Conservation (phyloP, 1,140 invertebrate genomes). For the Cherax destructor region DNA sequence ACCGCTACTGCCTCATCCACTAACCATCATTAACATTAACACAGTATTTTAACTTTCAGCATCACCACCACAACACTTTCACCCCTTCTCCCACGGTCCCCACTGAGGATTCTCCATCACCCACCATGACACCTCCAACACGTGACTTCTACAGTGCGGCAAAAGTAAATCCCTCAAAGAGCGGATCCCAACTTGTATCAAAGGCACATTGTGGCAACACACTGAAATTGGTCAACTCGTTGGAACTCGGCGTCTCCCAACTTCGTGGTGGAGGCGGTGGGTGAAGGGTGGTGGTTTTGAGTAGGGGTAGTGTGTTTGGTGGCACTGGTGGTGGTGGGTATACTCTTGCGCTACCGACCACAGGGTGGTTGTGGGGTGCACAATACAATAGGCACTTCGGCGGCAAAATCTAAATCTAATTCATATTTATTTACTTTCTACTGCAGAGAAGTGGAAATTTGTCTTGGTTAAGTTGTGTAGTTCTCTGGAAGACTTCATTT, state of each 20-base stretch:
- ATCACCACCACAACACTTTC: not conserved
- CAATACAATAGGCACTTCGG: too few species aligned
- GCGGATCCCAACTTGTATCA: not conserved
- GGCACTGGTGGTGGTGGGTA: too few species aligned
- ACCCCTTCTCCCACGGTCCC: not conserved
- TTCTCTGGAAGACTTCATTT: too few species aligned
- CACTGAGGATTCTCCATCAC: not conserved
- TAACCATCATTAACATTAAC: not conserved
- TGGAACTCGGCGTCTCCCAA: not conserved
- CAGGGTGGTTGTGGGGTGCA: too few species aligned
- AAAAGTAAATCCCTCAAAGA: conserved; percentile 3
- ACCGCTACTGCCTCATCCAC: not conserved
- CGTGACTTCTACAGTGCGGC: not conserved
- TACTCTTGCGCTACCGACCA: too few species aligned
- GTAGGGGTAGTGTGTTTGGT: too few species aligned
- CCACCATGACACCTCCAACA: not conserved
- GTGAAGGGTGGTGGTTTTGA: too few species aligned
- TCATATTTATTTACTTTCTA: too few species aligned
- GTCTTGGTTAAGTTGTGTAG: too few species aligned
- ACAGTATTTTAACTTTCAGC: not conserved
- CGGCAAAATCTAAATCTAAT: too few species aligned
- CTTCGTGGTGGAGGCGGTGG: not conserved
- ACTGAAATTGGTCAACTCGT: conserved; percentile 16
- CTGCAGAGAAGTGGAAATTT: too few species aligned
- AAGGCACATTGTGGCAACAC: conserved; percentile 5